Evolutionary conservation across 2,113 vertebrate species (phyloP).

Genomic region (Conger conger): DNA sequence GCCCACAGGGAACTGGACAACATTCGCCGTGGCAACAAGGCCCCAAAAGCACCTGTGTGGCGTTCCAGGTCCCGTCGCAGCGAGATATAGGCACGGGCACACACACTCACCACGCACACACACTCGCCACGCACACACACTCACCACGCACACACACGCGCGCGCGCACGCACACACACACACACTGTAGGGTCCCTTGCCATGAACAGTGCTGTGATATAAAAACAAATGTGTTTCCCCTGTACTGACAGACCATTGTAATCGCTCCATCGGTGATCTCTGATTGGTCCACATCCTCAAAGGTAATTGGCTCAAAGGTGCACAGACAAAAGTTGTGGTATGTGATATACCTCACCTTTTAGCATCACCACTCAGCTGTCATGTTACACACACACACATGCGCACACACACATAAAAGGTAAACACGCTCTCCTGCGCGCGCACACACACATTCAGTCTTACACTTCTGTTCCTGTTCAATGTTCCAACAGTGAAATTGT

Average conservation of each 20-base stretch:
- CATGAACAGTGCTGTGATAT: neutral
- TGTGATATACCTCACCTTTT: neutral
- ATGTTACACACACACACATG: neutral
- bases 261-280: neutral
- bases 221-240: neutral
- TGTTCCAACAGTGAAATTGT: neutral
- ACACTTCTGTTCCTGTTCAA: neutral
- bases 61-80: constrained; percentile 22
- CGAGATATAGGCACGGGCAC: neutral
- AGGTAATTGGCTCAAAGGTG: neutral
- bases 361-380: neutral
- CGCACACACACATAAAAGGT: neutral
- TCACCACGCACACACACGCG: no score
- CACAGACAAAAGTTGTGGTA: neutral
- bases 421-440: neutral
- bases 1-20: constrained; percentile 59
- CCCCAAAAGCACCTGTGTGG: constrained; percentile 28
- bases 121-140: neutral
- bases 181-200: no score
- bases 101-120: neutral
- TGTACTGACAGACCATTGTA: neutral
- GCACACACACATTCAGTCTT: neutral
- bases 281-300: neutral
- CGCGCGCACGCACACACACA: no score
- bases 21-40: constrained; percentile 51